A percentile compares a stretch with the other conserved stretches of the same genome.
These are phyloP conservation scores for Parasteatoda tepidariorum DNA, from an alignment of 1,140 invertebrate species.

Conservation along the genomic window DNA sequence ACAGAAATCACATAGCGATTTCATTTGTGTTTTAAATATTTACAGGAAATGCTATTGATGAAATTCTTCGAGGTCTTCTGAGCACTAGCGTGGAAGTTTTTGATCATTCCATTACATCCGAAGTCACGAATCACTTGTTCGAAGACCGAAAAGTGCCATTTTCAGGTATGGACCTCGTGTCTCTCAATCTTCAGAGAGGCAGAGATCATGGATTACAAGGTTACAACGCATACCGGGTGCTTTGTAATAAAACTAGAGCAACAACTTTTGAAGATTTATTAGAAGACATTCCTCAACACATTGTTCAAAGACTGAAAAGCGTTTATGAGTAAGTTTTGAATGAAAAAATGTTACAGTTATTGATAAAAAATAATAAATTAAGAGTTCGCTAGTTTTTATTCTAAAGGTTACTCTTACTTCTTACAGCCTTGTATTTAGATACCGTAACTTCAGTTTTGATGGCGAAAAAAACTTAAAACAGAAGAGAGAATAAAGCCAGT, in stretches of 20 bases:
- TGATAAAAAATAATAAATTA: no score
- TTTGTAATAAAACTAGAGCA: conserved; percentile 73
- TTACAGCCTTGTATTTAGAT: no score
- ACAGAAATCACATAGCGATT: no score
- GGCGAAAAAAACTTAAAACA: no score
- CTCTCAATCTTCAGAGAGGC: conserved; percentile 81
- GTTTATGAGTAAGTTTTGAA: conserved; percentile 68
- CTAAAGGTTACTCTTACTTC: no score
- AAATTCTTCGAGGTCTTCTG: conserved; percentile 86
- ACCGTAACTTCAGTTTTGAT: no score
- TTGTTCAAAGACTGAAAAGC: conserved; percentile 68
- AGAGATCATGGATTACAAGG: conserved; percentile 75
- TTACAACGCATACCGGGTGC: conserved; percentile 75
- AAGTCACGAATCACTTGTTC: conserved; percentile 94
- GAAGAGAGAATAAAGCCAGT: no score
- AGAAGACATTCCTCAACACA: conserved; percentile 74
- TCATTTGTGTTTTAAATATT: no score
- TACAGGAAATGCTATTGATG: conserved; percentile 81
- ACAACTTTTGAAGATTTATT: conserved; percentile 81
- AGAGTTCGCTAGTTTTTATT: no score
- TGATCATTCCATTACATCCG: conserved; percentile 94
- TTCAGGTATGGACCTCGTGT: conserved; percentile 87
- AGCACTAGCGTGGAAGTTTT: conserved; percentile 91
- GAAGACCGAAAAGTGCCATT: conserved; percentile 87
- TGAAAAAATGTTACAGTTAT: no score